Evolutionary conservation across 2,797 vertebrate genomes (phyloP).

Genomic region (Acipenser ruthenus): DNA sequence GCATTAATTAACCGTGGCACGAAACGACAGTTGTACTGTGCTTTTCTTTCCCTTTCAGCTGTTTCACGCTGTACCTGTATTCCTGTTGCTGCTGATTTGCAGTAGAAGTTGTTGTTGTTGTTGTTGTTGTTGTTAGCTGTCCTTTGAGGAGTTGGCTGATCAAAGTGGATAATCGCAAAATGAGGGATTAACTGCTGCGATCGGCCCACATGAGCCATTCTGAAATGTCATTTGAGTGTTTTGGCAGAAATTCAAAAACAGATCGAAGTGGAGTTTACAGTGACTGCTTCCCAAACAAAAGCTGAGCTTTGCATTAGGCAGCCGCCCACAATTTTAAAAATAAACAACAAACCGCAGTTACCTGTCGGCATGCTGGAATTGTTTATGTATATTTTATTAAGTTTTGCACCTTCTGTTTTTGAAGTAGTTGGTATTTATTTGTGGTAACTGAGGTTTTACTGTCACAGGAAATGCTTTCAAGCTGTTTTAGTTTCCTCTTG

Average conservation of each 20-base stretch:
- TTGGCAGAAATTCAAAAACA: constrained; percentile 53
- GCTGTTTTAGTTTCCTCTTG: constrained; percentile 18
- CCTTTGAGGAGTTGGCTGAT: constrained; percentile 27
- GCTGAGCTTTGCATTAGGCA: constrained; percentile 40
- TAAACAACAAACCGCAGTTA: constrained; percentile 1
- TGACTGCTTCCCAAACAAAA: constrained; percentile 33
- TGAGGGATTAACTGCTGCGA: constrained; percentile 42
- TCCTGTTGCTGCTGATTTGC: not conserved
- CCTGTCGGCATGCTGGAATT: not conserved
- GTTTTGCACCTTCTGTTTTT: constrained; percentile 21
- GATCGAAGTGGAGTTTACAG: constrained; percentile 40
- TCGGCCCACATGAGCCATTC: constrained; percentile 41
- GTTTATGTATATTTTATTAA: constrained; percentile 17
- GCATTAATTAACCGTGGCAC: constrained; percentile 16
- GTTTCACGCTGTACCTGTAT: constrained; percentile 8
- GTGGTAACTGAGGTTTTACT: constrained; percentile 37
- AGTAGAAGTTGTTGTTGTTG: constrained; percentile 3
- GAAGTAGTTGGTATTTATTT: constrained; percentile 30
- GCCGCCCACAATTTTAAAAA: not conserved
- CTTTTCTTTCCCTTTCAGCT: not conserved
- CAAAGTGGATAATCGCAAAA: constrained; percentile 40
- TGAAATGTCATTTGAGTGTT: constrained; percentile 49
- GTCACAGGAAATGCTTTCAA: constrained; percentile 33
- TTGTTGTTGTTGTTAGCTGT: constrained; percentile 18
- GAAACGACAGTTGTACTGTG: constrained; percentile 21